phyloP scores from a whole-genome alignment of 2,797 vertebrate species.

The Borostomias antarcticus region DNA sequence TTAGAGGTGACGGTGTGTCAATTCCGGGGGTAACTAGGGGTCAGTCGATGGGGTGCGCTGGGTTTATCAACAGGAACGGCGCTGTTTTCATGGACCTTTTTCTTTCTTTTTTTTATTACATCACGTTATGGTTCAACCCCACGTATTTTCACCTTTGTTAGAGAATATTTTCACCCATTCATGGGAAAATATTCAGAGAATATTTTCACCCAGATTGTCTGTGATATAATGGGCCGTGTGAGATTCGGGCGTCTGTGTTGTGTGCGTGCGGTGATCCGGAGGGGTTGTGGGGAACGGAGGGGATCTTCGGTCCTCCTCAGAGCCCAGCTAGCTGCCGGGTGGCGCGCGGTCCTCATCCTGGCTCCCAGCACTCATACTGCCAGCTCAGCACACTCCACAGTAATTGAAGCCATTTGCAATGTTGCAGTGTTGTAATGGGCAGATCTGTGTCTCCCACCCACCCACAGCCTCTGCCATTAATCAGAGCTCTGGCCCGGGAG shows the following conservation, averaged over 20 bases:
- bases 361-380: slow-evolving; percentile 71
- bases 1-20: slow-evolving; percentile 61
- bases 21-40: slow-evolving; percentile 44
- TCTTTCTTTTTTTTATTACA: too few relatives aligned
- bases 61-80: slow-evolving; percentile 11
- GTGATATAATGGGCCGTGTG: too few relatives aligned
- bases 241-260: too few relatives aligned
- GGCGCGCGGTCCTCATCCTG: slow-evolving; percentile 68
- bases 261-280: slow-evolving; percentile 27
- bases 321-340: slow-evolving; percentile 58
- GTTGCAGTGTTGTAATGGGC: slow-evolving; percentile 83
- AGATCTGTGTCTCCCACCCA: slow-evolving; percentile 83
- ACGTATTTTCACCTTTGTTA: too few relatives aligned
- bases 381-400: slow-evolving; percentile 81
- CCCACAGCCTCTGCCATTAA: slow-evolving; percentile 83
- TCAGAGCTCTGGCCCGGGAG: slow-evolving; percentile 73
- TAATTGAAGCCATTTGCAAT: slow-evolving; percentile 88
- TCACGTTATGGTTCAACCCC: not conserved
- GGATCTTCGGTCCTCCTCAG: slow-evolving; percentile 47
- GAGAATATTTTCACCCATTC: not conserved
- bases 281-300: slow-evolving; percentile 35
- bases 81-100: not conserved
- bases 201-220: too few relatives aligned
- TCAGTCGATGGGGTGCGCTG: too few relatives aligned
- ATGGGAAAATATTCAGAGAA: too few relatives aligned